Evolutionary conservation across 2,888 invertebrate genomes (phyloP).

Genomic region (Acrobasis suavella): DNA sequence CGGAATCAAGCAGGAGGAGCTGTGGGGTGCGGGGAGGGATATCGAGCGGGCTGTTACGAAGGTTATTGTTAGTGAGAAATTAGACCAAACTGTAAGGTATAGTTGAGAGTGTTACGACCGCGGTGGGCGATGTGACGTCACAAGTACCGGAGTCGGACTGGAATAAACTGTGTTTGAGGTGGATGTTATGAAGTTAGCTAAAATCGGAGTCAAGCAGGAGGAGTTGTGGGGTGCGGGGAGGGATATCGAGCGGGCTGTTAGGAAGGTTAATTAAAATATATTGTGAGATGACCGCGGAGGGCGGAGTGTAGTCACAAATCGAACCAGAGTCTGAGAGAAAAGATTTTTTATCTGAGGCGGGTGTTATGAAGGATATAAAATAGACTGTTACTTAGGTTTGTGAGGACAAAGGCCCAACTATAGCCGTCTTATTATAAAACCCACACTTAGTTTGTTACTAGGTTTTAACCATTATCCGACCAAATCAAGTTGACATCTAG

Average conservation of each 20-base stretch:
- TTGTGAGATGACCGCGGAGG: slow-evolving; percentile 66
- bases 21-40: slow-evolving; percentile 88
- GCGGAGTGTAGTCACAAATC: slow-evolving; percentile 68
- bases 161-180: slow-evolving; percentile 75
- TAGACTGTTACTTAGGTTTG: no score
- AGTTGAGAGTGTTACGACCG: slow-evolving; percentile 69
- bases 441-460: no score
- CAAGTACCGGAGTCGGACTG: slow-evolving; percentile 65
- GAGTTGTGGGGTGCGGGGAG: slow-evolving; percentile 85
- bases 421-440: no score
- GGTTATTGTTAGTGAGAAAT: slow-evolving; percentile 50
- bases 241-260: slow-evolving; percentile 92
- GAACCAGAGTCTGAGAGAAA: slow-evolving; percentile 57
- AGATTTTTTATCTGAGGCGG: slow-evolving; percentile 81
- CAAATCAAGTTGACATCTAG: no score
- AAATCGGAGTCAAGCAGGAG: slow-evolving; percentile 81
- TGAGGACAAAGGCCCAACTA: no score
- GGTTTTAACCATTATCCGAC: no score
- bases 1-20: slow-evolving; percentile 82
- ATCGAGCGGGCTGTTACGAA: slow-evolving; percentile 90
- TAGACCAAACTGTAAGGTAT: slow-evolving; percentile 51
- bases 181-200: slow-evolving; percentile 80
- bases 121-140: slow-evolving; percentile 61
- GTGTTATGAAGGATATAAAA: slow-evolving; percentile 76
- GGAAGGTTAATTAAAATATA: slow-evolving; percentile 76